These are phyloP conservation scores for Rotaria sp. DNA, from an alignment of 2,888 invertebrate species.

Conservation along the genomic window DNA sequence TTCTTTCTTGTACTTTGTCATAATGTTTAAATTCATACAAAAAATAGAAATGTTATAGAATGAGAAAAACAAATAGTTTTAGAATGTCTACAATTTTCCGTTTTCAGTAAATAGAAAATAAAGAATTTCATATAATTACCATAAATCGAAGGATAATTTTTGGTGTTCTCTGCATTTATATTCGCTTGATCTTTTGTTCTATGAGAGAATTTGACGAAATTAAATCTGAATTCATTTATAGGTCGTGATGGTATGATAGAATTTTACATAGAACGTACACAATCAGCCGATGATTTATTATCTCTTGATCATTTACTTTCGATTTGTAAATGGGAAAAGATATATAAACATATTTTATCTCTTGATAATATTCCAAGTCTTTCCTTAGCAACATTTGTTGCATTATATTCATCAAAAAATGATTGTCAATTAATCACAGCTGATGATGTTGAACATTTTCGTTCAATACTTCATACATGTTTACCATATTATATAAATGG, in stretches of 20 bases:
- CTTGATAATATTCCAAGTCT: background rate
- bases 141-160: too few relatives aligned
- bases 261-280: slow-evolving; percentile 31
- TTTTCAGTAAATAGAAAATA: too few relatives aligned
- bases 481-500: slow-evolving; percentile 19
- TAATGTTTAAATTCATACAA: too few relatives aligned
- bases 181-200: too few relatives aligned
- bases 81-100: too few relatives aligned
- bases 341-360: background rate
- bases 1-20: too few relatives aligned
- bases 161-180: too few relatives aligned
- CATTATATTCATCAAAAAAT: slow-evolving; percentile 7
- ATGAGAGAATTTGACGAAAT: too few relatives aligned
- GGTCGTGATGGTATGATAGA: slow-evolving; percentile 36
- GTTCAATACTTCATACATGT: slow-evolving; percentile 14
- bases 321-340: slow-evolving; percentile 35
- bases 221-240: background rate
- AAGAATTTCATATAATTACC: too few relatives aligned
- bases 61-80: too few relatives aligned
- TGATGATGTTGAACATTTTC: slow-evolving; percentile 32
- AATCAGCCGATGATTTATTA: background rate
- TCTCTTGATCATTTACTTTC: slow-evolving; percentile 27
- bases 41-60: too few relatives aligned
- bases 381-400: slow-evolving; percentile 32
- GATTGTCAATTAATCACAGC: slow-evolving; percentile 23